These are phyloP conservation scores for Chelmon rostratus DNA, from an alignment of 2,797 vertebrate genomes.

Conservation along the genomic window DNA sequence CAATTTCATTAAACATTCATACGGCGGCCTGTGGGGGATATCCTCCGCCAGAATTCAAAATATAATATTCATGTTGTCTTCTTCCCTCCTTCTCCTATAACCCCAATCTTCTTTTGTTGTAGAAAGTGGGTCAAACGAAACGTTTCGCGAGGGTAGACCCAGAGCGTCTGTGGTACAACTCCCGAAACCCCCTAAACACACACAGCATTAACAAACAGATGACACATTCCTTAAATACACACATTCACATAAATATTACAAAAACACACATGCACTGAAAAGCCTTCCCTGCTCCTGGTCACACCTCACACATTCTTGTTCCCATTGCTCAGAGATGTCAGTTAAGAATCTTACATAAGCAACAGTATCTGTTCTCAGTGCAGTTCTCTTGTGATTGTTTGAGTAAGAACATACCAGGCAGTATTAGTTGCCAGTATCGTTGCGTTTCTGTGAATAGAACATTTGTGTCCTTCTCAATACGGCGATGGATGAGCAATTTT, in stretches of 20 bases:
- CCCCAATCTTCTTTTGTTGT: conserved; percentile 51
- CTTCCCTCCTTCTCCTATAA: conserved; percentile 46
- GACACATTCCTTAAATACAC: background rate
- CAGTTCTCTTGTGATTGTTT: conserved; percentile 11
- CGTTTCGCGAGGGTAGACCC: conserved; percentile 36
- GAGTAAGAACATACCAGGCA: conserved; percentile 43
- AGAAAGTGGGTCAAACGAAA: conserved; percentile 68
- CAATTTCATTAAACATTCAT: conserved; percentile 72
- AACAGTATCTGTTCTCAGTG: conserved; percentile 28
- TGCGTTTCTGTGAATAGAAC: conserved; percentile 8
- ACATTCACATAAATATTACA: background rate
- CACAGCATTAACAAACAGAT: background rate
- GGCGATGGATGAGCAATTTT: background rate
- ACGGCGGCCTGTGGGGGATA: conserved; percentile 51
- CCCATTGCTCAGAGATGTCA: conserved; percentile 25
- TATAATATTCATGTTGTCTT: conserved; percentile 77
- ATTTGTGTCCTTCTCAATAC: conserved; percentile 23
- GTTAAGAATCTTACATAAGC: conserved; percentile 28
- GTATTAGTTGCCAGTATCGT: conserved; percentile 33
- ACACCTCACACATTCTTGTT: conserved; percentile 22
- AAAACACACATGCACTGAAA: background rate
- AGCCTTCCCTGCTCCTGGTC: background rate
- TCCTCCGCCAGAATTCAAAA: conserved; percentile 61
- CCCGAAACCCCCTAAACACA: conserved; percentile 13
- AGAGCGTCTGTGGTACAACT: conserved; percentile 8